Evolutionary conservation across 2,113 vertebrate species (phyloP).

Genomic region (Embiotoca jacksoni): DNA sequence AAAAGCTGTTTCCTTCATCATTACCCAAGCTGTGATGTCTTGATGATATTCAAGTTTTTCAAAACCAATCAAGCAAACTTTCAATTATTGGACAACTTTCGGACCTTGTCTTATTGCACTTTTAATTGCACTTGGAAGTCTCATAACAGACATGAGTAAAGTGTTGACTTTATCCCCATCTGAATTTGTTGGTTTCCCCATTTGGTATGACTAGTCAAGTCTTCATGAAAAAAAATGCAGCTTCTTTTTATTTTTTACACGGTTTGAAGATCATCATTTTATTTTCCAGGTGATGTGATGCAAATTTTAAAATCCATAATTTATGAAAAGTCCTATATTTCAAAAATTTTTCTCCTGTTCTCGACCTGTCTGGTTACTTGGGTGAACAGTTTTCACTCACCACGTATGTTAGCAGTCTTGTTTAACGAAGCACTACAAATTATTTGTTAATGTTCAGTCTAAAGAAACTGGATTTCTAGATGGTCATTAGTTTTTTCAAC

Average conservation of each 20-base stretch:
- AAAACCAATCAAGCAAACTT: neutral
- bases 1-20: neutral
- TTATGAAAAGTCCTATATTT: conserved; percentile 4
- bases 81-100: fast-evolving
- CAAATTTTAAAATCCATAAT: neutral
- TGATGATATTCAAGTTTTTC: neutral
- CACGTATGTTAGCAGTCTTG: neutral
- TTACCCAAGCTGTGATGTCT: neutral
- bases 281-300: neutral
- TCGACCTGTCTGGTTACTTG: neutral
- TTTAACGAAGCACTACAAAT: too few relatives aligned
- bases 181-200: conserved; percentile 10
- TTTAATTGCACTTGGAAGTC: neutral
- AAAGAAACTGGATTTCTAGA: neutral
- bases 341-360: neutral
- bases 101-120: too few relatives aligned
- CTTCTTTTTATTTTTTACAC: neutral
- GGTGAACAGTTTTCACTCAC: neutral
- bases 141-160: neutral
- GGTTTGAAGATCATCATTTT: neutral
- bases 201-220: neutral
- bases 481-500: too few relatives aligned
- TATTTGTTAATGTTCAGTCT: conserved; percentile 3
- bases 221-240: neutral
- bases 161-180: neutral